Percentiles rank a stretch among this genome's conserved stretches.
These are phyloP conservation scores for Sylvia atricapilla DNA, from an alignment of 2,113 vertebrate genomes.

Conservation along the genomic window DNA sequence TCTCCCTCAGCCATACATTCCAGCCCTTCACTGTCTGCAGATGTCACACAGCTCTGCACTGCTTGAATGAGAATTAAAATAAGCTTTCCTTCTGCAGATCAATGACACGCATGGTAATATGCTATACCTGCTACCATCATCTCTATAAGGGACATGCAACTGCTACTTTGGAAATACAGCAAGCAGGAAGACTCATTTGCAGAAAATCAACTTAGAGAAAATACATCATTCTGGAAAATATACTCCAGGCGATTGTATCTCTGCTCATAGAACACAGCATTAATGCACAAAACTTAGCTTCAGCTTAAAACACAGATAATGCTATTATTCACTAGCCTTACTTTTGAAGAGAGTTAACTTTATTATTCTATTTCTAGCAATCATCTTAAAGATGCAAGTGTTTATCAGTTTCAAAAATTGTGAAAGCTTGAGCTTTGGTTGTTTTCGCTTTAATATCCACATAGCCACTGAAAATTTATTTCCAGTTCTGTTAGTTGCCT, in stretches of 20 bases:
- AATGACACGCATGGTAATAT: neutral
- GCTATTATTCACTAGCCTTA: neutral
- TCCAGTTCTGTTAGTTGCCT: neutral
- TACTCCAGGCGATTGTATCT: neutral
- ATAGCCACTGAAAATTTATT: neutral
- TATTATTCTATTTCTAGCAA: neutral
- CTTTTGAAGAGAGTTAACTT: neutral
- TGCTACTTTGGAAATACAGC: neutral
- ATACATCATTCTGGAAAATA: rapidly evolving
- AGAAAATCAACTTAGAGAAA: neutral
- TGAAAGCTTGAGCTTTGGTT: neutral
- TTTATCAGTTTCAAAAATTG: neutral
- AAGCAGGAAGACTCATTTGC: neutral
- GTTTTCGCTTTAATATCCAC: neutral
- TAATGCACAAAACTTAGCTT: neutral
- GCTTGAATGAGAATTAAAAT: neutral
- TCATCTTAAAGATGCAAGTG: neutral
- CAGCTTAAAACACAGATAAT: neutral
- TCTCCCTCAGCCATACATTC: neutral
- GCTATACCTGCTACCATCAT: neutral
- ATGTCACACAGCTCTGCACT: neutral
- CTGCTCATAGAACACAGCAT: neutral
- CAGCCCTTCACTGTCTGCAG: neutral
- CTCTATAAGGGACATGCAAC: neutral
- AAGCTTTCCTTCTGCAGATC: neutral